Conservation (phyloP, 2,113 vertebrate species). For the Microcebus lehilahytsara region DNA sequence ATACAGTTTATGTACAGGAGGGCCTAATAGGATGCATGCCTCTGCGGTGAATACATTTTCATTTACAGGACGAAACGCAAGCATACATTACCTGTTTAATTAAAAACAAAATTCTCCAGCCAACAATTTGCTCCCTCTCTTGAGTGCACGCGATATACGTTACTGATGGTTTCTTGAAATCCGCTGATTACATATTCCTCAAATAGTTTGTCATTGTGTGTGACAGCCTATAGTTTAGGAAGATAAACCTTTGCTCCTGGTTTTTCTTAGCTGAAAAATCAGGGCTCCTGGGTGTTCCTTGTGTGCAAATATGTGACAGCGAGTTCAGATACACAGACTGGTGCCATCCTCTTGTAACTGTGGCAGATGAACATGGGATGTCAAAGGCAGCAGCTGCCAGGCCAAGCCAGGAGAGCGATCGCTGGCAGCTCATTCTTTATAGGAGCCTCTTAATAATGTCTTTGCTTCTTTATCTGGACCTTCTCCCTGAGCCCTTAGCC, state of each 20-base stretch:
- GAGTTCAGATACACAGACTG: background rate
- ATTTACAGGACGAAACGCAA: constrained; percentile 79
- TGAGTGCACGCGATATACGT: constrained; percentile 70
- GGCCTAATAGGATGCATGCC: constrained; percentile 79
- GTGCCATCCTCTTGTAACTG: fast-evolving
- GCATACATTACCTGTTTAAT: constrained; percentile 86
- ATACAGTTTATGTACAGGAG: constrained; percentile 80
- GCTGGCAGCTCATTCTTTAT: background rate
- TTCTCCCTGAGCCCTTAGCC: background rate
- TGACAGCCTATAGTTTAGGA: background rate
- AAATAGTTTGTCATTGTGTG: constrained; percentile 63
- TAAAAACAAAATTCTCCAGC: constrained; percentile 85
- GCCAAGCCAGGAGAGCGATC: background rate
- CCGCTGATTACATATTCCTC: constrained; percentile 74
- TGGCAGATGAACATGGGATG: background rate
- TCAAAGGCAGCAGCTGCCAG: background rate
- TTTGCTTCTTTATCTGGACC: background rate
- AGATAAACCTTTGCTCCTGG: background rate
- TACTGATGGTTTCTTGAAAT: constrained; percentile 74
- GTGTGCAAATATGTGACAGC: background rate
- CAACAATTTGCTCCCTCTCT: constrained; percentile 83
- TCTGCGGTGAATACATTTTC: constrained; percentile 84
- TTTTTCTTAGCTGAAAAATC: background rate
- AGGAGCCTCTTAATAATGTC: background rate
- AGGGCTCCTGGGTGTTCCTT: background rate